Conservation (phyloP, 1,140 invertebrate species). For the Copidosoma floridanum region DNA sequence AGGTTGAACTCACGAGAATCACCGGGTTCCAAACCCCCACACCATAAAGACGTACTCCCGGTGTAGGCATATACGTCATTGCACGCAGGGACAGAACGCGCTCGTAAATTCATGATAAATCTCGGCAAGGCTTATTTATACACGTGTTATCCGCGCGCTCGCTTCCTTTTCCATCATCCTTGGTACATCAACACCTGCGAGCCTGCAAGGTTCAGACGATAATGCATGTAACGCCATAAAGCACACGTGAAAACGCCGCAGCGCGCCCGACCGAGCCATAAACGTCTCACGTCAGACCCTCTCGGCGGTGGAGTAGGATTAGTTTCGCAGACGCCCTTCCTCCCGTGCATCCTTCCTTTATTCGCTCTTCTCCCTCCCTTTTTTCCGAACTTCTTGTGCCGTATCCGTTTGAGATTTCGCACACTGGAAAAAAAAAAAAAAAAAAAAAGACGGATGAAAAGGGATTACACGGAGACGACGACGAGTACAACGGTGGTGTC, state of each 20-base stretch:
- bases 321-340: constrained; percentile 39
- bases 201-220: neutral
- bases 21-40: no score
- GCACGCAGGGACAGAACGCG: neutral
- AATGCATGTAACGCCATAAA: constrained; percentile 5
- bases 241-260: neutral
- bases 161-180: neutral
- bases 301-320: constrained; percentile 29
- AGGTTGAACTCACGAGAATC: no score
- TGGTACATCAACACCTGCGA: neutral
- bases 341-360: constrained; percentile 19
- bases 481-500: neutral
- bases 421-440: no score
- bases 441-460: neutral
- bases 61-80: no score
- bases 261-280: constrained; percentile 1
- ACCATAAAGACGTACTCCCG: no score
- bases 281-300: neutral
- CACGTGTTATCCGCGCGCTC: neutral
- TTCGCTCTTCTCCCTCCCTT: neutral
- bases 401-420: no score
- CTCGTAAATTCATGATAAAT: constrained; percentile 19
- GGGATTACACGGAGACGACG: constrained; percentile 1
- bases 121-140: constrained; percentile 10
- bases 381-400: no score